Evolutionary conservation across 2,113 vertebrate species (phyloP), one percentile per base, ranked within the genome.

Genomic region (Arenaria interpres): DNA sequence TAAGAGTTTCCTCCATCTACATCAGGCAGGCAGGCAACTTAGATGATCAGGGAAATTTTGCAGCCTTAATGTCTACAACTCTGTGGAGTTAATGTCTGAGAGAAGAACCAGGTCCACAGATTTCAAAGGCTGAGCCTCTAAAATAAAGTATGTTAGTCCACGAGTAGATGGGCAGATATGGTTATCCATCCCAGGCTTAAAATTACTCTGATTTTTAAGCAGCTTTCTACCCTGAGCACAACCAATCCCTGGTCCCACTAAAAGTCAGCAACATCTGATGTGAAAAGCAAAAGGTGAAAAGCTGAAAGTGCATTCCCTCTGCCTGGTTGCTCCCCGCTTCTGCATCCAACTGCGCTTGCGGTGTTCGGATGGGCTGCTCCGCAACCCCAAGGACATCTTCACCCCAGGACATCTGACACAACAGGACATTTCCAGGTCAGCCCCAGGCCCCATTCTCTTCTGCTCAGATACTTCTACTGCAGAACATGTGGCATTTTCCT

Each of bases 171-270:
- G 14, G 71, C 48, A 69, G 39, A 90, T 20, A 45, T 0, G 12
- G 17, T 68, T 68, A 79, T 7, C 48, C 71, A 89, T 17, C 27
- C 32, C 57, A 62, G 43, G 27, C 24, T 73, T 35, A 57, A 50
- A 91, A 88, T 57, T 4, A 32, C 20, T 39, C 45, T 1, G 1
- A 12, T 16, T 39, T 30, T 79, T 25, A 53, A 83, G 62, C 12
- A 82, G 32, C 21, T 20, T 80, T 51, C 45, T n/a, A 80, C 22
- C 43, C 63, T 62, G 20, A 83, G 46, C 59, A 83, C 37, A 73
- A 54, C 22, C n/a, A 59, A 50, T 1, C 10, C 15, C 17, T 1
- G 1, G 1, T 20, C 28, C 39, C 45, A 59, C 18, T 48, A 8
- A 3, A 88, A 46, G 23, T 27, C 39, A 74, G 56, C 27, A 82